Base-by-base conservation (phyloP, 2,888 invertebrate species). In the Molorchus minor region DNA sequence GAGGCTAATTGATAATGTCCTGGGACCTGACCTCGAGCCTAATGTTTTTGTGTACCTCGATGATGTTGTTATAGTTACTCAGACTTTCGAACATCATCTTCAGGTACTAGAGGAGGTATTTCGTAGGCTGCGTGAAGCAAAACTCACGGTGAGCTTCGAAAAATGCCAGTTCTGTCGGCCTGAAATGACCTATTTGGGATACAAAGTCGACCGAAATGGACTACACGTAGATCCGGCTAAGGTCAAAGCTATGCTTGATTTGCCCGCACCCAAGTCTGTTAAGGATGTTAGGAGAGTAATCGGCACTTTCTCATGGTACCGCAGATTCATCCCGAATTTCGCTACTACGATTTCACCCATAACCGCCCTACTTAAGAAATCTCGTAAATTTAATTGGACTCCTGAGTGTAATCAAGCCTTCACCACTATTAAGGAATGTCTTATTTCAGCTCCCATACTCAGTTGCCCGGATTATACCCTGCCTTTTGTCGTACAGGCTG, bases 401-500 rank as follows among this genome's bases (percentile, higher is more conserved):
- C 15, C 19, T 0, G 51, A 58, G 12, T 56, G 47, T 19, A 30
- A 63, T 3, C 20, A 20, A 1, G 17, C 62, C 7, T 64, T 58
- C 13, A 12, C 8, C 13, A 20, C 8, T 0, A 30, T 67, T n/a
- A 67, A 66, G 49, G 56, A 60, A 38, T 44, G n/a, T n/a, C n/a
- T n/a, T n/a, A n/a, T n/a, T n/a, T n/a, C n/a, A n/a, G n/a, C n/a
- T n/a, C n/a, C n/a, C 12, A 54, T 67, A 4, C 30, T 67, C 15
- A 43, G 33, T 29, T 64, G 67, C 25, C 65, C 67, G 1, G 62
- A 69, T 58, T 69, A 62, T 36, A 36, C 15, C 7, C 21, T 33
- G 8, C 59, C 58, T 2, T 70, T 69, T 38, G 35, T 52, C 0
- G 19, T 69, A 0, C 69, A 69, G 29, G 56, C 62, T 2, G 68